phyloP scores from a whole-genome alignment of 2,113 vertebrate genomes.

The Antigone vipio region DNA sequence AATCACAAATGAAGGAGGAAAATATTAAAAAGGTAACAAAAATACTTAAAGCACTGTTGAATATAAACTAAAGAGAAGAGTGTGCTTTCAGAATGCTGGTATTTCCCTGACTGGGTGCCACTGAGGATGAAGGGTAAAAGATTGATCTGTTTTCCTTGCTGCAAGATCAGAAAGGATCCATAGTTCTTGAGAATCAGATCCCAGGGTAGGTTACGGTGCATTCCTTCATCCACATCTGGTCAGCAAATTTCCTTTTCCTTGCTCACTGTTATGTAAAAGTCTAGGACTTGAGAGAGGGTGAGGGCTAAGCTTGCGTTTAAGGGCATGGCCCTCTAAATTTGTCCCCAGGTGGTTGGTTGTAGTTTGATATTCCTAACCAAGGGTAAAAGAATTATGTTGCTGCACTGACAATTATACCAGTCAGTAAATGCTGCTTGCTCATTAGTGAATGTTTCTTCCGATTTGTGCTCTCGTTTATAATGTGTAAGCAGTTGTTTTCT shows the following conservation, averaged over 20 bases:
- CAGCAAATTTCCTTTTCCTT: background rate
- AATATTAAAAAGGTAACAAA: background rate
- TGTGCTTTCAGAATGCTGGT: background rate
- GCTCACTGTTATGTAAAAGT: background rate
- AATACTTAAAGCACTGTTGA: background rate
- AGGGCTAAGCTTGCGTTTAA: background rate
- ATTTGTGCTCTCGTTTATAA: constrained; percentile 19
- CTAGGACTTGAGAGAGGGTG: background rate
- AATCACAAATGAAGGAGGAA: background rate
- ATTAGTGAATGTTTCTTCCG: constrained; percentile 21
- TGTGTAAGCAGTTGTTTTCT: constrained; percentile 5
- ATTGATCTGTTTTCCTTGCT: background rate
- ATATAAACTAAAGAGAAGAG: background rate
- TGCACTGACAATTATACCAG: background rate
- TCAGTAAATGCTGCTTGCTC: background rate
- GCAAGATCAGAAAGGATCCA: background rate
- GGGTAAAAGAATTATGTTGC: background rate
- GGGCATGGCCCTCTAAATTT: background rate
- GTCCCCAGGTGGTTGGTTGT: background rate
- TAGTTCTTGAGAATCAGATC: background rate
- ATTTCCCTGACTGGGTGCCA: background rate
- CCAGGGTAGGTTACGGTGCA: accelerated
- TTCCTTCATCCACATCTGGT: background rate
- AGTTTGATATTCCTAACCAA: background rate
- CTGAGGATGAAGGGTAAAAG: background rate